phyloP scores from a whole-genome alignment of 2,113 vertebrate species.

The Chionodraco myersi region DNA sequence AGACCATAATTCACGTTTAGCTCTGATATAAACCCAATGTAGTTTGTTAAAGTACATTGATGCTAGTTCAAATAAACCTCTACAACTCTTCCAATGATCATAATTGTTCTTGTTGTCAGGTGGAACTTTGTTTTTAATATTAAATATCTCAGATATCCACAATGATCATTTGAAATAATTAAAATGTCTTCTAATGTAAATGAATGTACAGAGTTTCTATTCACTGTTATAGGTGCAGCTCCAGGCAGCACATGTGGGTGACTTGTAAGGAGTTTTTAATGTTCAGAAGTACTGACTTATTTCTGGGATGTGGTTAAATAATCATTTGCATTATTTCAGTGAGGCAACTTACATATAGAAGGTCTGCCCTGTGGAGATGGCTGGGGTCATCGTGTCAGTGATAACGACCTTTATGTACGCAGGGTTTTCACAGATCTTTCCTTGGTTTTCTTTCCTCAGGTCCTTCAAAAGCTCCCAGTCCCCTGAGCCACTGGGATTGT shows the following conservation, averaged over 20 bases:
- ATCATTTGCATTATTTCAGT: not conserved
- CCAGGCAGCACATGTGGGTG: not conserved
- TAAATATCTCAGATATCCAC: not conserved
- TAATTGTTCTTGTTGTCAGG: not conserved
- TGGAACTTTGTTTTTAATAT: not conserved
- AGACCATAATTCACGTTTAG: not conserved
- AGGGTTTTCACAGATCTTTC: too few relatives aligned
- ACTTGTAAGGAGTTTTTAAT: conserved; percentile 22
- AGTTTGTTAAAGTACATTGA: too few relatives aligned
- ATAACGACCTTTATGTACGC: too few relatives aligned
- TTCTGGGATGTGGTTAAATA: not conserved
- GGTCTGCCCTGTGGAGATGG: too few relatives aligned
- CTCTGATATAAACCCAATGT: not conserved
- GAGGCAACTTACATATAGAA: too few relatives aligned
- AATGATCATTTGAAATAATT: conserved; percentile 6
- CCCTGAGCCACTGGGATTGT: too few relatives aligned
- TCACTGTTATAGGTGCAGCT: conserved; percentile 26
- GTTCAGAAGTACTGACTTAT: not conserved
- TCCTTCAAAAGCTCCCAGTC: too few relatives aligned
- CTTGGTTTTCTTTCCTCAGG: too few relatives aligned
- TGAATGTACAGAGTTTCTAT: conserved; percentile 13
- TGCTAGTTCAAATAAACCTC: not conserved
- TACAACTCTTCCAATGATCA: not conserved
- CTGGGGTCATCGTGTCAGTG: too few relatives aligned
- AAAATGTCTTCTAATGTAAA: conserved; percentile 30